A percentile compares a stretch with the other conserved stretches of the same genome.
Conservation (phyloP, 2,113 vertebrate genomes). For the Strix uralensis region DNA sequence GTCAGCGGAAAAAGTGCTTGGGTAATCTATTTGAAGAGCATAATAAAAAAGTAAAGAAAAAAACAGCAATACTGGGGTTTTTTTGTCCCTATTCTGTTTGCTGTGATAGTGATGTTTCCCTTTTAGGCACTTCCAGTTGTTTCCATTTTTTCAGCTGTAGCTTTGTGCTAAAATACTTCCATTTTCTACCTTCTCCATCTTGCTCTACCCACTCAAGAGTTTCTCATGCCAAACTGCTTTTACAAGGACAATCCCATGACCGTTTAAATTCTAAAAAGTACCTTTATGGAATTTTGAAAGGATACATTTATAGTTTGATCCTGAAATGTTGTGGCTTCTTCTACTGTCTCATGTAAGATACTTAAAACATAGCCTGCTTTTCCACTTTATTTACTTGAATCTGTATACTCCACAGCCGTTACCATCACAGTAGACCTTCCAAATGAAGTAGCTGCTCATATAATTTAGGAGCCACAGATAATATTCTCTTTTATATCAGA, state of each 20-base stretch:
- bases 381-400: not conserved
- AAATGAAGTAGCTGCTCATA: not conserved
- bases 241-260: not conserved
- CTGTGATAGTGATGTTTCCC: not conserved
- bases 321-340: not conserved
- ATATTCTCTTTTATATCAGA: not conserved
- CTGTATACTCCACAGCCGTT: not conserved
- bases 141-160: not conserved
- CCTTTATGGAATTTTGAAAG: not conserved
- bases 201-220: not conserved
- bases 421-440: not conserved
- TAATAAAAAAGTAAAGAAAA: not conserved
- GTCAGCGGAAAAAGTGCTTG: constrained; percentile 46
- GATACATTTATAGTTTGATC: not conserved
- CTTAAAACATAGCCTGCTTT: not conserved
- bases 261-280: not conserved
- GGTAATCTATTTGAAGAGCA: constrained; percentile 14
- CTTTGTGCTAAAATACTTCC: not conserved
- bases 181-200: not conserved
- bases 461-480: not conserved
- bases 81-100: not conserved
- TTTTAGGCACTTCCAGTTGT: not conserved
- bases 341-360: not conserved
- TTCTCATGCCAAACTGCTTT: not conserved
- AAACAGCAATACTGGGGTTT: fast-evolving